Conservation (phyloP, 2,113 vertebrate genomes). For the Pyrgilauda ruficollis region DNA sequence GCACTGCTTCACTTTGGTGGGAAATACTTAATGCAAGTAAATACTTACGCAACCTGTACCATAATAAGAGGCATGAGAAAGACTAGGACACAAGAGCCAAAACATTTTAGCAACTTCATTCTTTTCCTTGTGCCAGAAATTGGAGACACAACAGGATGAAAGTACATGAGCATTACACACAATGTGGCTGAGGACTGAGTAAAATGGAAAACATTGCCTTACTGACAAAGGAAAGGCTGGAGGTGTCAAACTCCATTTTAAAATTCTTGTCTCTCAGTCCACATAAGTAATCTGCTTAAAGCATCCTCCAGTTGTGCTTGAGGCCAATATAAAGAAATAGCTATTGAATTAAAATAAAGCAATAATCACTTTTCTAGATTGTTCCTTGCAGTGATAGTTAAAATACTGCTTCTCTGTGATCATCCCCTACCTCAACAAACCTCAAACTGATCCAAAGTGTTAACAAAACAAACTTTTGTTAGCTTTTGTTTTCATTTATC, state of each 20-base stretch:
- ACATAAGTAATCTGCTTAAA: neutral
- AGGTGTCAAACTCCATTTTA: neutral
- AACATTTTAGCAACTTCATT: neutral
- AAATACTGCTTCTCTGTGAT: neutral
- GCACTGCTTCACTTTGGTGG: neutral
- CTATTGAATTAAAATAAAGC: neutral
- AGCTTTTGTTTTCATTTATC: neutral
- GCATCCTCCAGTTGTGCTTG: neutral
- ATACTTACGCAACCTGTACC: neutral
- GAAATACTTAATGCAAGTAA: neutral
- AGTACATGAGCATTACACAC: neutral
- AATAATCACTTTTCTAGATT: neutral
- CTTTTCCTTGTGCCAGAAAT: neutral
- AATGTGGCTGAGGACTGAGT: neutral
- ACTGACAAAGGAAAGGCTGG: neutral
- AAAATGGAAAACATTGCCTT: neutral
- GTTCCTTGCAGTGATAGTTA: neutral
- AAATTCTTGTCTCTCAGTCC: neutral
- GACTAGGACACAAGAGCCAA: neutral
- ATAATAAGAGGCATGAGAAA: neutral
- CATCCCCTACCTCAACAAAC: neutral
- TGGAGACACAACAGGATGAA: neutral
- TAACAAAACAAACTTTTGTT: neutral
- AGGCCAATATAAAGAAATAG: neutral
- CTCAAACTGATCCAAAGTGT: neutral